Evolutionary conservation across 2,888 invertebrate species (phyloP).

Genomic region (Eremobia ochroleuca): DNA sequence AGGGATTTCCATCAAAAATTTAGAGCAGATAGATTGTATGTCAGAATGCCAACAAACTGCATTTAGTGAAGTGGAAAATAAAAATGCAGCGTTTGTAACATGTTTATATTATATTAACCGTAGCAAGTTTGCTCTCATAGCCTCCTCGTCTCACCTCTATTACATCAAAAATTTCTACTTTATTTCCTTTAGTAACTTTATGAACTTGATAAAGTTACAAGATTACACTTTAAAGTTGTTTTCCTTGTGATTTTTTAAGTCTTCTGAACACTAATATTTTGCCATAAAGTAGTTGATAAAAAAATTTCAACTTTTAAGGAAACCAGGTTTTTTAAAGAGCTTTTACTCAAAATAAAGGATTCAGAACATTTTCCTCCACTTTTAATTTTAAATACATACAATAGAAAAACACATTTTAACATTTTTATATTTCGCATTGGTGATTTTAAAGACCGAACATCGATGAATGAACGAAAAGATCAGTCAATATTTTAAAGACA

Average conservation of each 20-base stretch:
- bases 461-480: not conserved
- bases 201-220: not conserved
- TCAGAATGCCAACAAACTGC: not conserved
- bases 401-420: no score
- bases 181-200: not conserved
- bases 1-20: not conserved
- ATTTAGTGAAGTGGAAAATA: not conserved
- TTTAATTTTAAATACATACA: no score
- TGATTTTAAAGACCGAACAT: not conserved
- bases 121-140: not conserved
- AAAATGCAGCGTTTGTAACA: not conserved
- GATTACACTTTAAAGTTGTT: conserved; percentile 9
- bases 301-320: not conserved
- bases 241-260: not conserved
- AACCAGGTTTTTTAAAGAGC: not conserved
- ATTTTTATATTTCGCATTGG: not conserved
- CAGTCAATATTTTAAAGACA: not conserved
- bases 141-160: not conserved
- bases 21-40: not conserved
- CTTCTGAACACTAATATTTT: not conserved
- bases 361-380: not conserved
- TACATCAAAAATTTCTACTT: not conserved
- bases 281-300: not conserved
- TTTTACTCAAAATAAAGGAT: no score
- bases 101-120: not conserved